phyloP scores from a whole-genome alignment of 2,888 invertebrate genomes.

The Petrolisthes manimaculis region DNA sequence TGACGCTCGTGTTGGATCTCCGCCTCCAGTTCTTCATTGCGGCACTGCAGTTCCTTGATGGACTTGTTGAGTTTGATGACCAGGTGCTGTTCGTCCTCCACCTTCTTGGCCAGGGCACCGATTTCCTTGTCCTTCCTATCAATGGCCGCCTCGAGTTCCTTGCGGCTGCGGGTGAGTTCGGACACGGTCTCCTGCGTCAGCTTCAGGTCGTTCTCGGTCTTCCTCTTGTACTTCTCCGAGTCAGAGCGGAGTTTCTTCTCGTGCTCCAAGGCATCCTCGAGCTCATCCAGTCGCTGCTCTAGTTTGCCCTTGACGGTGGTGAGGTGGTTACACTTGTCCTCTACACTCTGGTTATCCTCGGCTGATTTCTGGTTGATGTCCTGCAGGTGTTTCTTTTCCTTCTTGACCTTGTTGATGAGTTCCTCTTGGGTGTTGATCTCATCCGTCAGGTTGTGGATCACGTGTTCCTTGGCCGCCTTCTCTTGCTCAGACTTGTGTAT shows the following conservation, averaged over 20 bases:
- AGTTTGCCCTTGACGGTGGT: slow-evolving; percentile 99
- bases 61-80: slow-evolving; percentile 98
- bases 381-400: slow-evolving; percentile 84
- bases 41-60: slow-evolving; percentile 98
- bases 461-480: slow-evolving; percentile 98
- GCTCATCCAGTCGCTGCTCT: slow-evolving; percentile 97
- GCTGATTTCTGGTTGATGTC: slow-evolving; percentile 68
- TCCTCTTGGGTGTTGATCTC: slow-evolving; percentile 99
- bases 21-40: slow-evolving; percentile 99
- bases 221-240: slow-evolving; percentile 98
- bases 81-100: slow-evolving; percentile 98
- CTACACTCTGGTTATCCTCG: slow-evolving; percentile 80
- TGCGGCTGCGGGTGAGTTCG: slow-evolving; percentile 97
- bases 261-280: slow-evolving; percentile 98
- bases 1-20: slow-evolving; percentile 99
- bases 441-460: slow-evolving; percentile 97
- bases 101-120: slow-evolving; percentile 90
- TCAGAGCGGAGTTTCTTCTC: slow-evolving; percentile 99
- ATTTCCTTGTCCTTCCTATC: slow-evolving; percentile 99
- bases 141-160: slow-evolving; percentile 96
- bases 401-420: slow-evolving; percentile 98
- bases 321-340: slow-evolving; percentile 99
- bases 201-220: slow-evolving; percentile 99
- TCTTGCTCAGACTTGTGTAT: slow-evolving; percentile 95
- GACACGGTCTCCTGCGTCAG: slow-evolving; percentile 97